These are phyloP conservation scores for Mesodorylaimus sp. DNA, from an alignment of 2,888 invertebrate genomes.

Conservation along the genomic window DNA sequence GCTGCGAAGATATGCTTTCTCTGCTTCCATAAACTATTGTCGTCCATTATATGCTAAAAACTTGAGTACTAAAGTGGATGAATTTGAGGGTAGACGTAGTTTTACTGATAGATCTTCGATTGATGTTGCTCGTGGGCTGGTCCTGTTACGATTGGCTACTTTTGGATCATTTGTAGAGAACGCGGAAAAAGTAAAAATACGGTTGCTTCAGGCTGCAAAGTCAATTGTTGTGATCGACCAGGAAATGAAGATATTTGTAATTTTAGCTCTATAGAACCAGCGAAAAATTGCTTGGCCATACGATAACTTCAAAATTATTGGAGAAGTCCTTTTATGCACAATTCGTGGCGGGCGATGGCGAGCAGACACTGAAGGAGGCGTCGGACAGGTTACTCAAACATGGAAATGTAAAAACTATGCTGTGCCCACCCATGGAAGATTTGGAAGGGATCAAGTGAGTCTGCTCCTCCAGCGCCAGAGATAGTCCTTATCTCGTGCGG, in stretches of 20 bases:
- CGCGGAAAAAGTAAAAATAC: conserved; percentile 1
- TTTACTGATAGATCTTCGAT: too few relatives aligned
- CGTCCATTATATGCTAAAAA: too few relatives aligned
- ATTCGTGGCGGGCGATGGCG: neutral
- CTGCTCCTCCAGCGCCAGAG: too few relatives aligned
- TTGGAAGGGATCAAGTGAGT: neutral
- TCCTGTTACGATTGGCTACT: neutral
- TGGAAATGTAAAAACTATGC: conserved; percentile 1
- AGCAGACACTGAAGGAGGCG: neutral
- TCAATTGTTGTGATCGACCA: neutral
- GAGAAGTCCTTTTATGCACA: neutral
- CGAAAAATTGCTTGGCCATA: neutral
- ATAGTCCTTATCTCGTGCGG: too few relatives aligned
- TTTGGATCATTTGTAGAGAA: neutral
- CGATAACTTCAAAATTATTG: neutral
- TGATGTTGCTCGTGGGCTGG: neutral
- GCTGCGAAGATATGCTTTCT: too few relatives aligned
- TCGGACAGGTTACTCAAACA: neutral
- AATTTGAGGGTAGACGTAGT: too few relatives aligned
- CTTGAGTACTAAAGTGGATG: too few relatives aligned
- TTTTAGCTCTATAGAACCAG: neutral
- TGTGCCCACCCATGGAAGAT: conserved; percentile 5
- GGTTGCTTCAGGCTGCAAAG: neutral
- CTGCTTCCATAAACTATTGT: too few relatives aligned
- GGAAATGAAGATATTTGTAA: neutral